Evolutionary conservation across 2,888 invertebrate species (phyloP).

Genomic region (Abrostola tripartita): DNA sequence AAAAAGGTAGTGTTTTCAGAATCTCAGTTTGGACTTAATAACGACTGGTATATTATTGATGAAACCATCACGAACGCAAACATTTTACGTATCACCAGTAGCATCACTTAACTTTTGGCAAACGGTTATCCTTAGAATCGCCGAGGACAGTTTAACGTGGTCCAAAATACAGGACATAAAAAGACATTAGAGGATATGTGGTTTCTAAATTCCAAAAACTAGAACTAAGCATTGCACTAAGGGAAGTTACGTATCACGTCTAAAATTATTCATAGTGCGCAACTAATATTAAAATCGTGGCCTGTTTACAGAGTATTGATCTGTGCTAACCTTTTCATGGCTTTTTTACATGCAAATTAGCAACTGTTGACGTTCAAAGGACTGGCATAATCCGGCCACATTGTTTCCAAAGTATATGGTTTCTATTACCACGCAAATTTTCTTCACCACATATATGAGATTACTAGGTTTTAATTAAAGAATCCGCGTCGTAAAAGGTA

Average conservation of each 20-base stretch:
- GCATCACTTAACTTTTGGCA: too few relatives aligned
- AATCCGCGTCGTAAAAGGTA: background rate
- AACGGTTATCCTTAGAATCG: too few relatives aligned
- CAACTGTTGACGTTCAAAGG: conserved; percentile 53
- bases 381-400: conserved; percentile 8
- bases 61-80: too few relatives aligned
- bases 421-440: background rate
- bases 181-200: too few relatives aligned
- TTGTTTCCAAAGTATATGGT: conserved; percentile 6
- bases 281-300: conserved; percentile 22
- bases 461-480: background rate
- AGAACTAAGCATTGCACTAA: too few relatives aligned
- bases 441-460: background rate
- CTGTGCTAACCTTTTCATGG: conserved; percentile 63
- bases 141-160: too few relatives aligned
- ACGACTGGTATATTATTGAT: too few relatives aligned
- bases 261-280: conserved; percentile 2
- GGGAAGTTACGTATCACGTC: background rate
- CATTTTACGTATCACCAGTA: too few relatives aligned
- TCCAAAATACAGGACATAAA: too few relatives aligned
- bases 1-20: too few relatives aligned
- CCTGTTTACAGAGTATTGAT: conserved; percentile 65
- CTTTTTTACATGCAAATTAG: conserved; percentile 77
- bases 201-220: too few relatives aligned
- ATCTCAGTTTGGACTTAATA: too few relatives aligned